A percentile compares a stretch with the other conserved stretches of the same genome.
Evolutionary conservation across 2,888 invertebrate genomes (phyloP).

Genomic region (Sinohyriopsis cumingii): DNA sequence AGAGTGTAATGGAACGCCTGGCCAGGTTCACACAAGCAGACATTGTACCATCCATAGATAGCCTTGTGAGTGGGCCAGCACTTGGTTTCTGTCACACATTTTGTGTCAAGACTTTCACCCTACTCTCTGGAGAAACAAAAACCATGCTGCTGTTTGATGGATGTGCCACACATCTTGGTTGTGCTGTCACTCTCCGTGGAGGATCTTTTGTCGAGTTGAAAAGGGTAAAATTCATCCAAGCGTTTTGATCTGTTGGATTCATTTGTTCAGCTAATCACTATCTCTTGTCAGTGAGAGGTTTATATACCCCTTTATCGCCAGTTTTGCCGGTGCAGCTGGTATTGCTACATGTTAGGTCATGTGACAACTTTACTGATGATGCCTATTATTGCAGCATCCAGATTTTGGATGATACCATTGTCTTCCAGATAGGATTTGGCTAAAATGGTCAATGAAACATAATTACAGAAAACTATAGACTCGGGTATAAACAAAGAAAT

Average conservation of each 20-base stretch:
- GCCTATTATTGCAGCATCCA: too few species aligned
- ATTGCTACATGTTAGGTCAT: too few species aligned
- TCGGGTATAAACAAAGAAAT: too few species aligned
- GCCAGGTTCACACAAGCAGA: constrained; percentile 88
- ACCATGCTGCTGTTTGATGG: constrained; percentile 96
- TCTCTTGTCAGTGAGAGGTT: too few species aligned
- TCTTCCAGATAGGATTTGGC: too few species aligned
- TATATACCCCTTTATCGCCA: too few species aligned
- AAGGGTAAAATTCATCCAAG: constrained; percentile 69
- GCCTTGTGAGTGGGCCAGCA: constrained; percentile 80
- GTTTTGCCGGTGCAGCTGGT: too few species aligned
- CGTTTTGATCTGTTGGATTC: not conserved
- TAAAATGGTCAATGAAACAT: too few species aligned
- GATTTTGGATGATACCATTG: too few species aligned
- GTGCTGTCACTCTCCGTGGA: constrained; percentile 90
- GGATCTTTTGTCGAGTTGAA: constrained; percentile 81
- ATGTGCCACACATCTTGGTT: constrained; percentile 87
- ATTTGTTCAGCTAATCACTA: too few species aligned
- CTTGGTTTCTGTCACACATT: constrained; percentile 90
- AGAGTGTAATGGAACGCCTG: constrained; percentile 84
- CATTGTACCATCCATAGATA: constrained; percentile 89
- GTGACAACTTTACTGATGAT: too few species aligned
- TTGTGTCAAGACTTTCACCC: constrained; percentile 76
- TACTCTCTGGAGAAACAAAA: constrained; percentile 76
- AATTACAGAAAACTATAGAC: too few species aligned